These are phyloP conservation scores for Chaenogobius annularis DNA, from an alignment of 2,113 vertebrate species.

Conservation along the genomic window DNA sequence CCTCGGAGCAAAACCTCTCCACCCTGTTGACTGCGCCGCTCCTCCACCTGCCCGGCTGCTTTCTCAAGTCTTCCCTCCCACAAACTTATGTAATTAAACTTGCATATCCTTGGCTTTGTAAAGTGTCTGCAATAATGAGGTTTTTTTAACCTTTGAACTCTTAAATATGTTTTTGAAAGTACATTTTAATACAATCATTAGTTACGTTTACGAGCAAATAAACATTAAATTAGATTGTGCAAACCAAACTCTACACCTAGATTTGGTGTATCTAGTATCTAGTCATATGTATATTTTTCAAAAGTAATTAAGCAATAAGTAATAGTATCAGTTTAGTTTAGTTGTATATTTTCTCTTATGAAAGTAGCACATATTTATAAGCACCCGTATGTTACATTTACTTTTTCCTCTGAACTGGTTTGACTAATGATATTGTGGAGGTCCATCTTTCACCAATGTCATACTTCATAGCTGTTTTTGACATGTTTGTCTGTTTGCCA, in stretches of 20 bases:
- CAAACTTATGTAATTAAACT: constrained; percentile 3
- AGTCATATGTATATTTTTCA: too few relatives aligned
- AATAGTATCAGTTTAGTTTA: not conserved
- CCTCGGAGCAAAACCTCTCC: constrained; percentile 63
- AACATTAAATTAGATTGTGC: not conserved
- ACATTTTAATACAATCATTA: not conserved
- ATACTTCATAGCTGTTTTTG: constrained; percentile 35
- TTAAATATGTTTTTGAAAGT: not conserved
- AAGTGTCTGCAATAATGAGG: not conserved
- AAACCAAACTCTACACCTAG: not conserved
- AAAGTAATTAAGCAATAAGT: not conserved
- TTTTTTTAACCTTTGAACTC: not conserved
- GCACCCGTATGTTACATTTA: not conserved
- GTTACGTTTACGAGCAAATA: not conserved
- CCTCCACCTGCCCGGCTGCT: constrained; percentile 50
- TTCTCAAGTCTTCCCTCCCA: constrained; percentile 13
- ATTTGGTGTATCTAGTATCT: not conserved
- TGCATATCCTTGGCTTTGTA: not conserved
- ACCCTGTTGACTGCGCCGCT: constrained; percentile 52
- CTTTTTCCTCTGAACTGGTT: not conserved
- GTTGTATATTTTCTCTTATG: not conserved
- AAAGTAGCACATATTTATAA: not conserved
- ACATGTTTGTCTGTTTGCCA: constrained; percentile 55
- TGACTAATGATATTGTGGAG: constrained; percentile 31
- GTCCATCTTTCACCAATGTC: constrained; percentile 16